Evolutionary conservation across 2,888 invertebrate species (phyloP).

Genomic region (Leptopilina myrica): DNA sequence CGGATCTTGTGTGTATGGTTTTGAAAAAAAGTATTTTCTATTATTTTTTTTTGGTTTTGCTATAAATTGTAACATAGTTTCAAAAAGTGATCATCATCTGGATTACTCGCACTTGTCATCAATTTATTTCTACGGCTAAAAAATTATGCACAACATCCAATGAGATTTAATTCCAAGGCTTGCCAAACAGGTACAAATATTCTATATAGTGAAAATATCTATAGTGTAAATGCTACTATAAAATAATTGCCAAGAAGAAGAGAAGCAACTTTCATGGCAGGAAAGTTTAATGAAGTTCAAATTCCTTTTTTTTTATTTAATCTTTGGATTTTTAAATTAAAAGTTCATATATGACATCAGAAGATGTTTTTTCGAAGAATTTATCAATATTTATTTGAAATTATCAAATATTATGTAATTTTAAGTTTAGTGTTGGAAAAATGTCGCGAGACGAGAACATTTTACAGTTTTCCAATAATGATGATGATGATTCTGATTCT

Average conservation of each 20-base stretch:
- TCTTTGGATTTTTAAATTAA: too few relatives aligned
- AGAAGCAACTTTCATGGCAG: too few relatives aligned
- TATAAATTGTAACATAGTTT: neutral
- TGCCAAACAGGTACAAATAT: constrained; percentile 33
- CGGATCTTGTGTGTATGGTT: constrained; percentile 39
- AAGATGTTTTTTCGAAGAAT: neutral
- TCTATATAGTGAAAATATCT: neutral
- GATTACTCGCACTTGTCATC: constrained; percentile 2
- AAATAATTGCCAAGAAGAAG: too few relatives aligned
- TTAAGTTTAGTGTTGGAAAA: constrained; percentile 1
- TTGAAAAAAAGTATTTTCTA: neutral
- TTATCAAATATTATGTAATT: neutral
- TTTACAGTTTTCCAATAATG: constrained; percentile 2
- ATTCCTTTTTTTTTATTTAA: too few relatives aligned
- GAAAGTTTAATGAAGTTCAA: too few relatives aligned
- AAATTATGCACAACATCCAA: constrained; percentile 36
- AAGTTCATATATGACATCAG: neutral
- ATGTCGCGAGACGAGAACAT: neutral
- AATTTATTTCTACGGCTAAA: neutral
- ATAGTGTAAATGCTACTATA: too few relatives aligned
- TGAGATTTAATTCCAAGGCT: constrained; percentile 37
- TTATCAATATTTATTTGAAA: neutral
- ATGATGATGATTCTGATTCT: neutral
- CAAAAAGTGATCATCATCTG: neutral
- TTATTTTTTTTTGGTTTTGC: neutral